Evolutionary conservation across 2,113 vertebrate species (phyloP), one percentile per base, ranked within the genome.

Genomic region (Albula glossodonta): DNA sequence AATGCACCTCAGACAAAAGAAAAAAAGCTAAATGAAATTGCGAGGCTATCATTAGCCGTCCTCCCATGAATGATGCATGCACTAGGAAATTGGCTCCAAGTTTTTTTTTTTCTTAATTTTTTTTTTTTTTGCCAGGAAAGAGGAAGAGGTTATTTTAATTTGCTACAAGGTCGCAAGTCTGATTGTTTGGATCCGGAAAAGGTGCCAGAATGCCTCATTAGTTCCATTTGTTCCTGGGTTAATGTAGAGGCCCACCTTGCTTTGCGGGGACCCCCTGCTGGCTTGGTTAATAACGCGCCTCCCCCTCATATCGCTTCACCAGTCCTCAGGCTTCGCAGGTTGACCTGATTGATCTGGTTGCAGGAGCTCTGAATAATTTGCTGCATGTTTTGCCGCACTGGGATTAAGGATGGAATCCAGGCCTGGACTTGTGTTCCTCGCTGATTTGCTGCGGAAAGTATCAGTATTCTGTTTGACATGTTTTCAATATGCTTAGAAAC

Each of bases 61-160:
- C 83, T 84, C 52, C 86, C 88, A 89, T 89, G 89, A 90, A 90
- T 89, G 88, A 87, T 90, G 90, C 90, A 89, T 88, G 88, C 79
- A 13, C 84, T 87, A 86, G 88, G 86, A 88, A 89, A 89, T 87
- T 90, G 85, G 90, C 84, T 80, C 74, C 87, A 88, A 79, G 89
- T 90, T 88, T 66, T 66, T 66, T 66, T 41, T 41, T 41, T 41
- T 41, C 31, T 41, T 41, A 41, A 41, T 88, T 66, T 66, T 66
- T 66, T 66, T 66, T 66, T 15, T 12, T 60, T 60, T 79, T 80
- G 77, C 85, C 78, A 86, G 80, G 83, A 88, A 78, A 88, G 89
- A 87, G 87, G 82, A 41, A 41, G 31, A 87, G 51, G 82, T 51
- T 86, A 51, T 88, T 84, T 81, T 85, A 88, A 88, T 89, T 88